These are phyloP conservation scores for Cossypha caffra DNA, from an alignment of 2,797 vertebrate species.

Conservation along the genomic window DNA sequence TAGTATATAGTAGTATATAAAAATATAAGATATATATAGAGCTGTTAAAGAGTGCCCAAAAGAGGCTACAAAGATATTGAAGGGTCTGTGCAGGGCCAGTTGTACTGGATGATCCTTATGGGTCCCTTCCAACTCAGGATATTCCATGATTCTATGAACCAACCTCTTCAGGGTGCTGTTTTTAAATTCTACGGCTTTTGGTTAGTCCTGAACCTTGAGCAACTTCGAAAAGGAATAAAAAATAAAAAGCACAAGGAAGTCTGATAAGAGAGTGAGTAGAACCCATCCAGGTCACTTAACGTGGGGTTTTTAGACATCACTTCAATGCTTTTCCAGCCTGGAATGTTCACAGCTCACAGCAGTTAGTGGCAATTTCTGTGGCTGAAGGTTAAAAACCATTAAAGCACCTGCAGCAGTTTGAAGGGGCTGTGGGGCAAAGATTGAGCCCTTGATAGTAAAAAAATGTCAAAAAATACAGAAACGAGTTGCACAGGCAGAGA, in stretches of 20 bases:
- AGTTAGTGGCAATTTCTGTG: not conserved
- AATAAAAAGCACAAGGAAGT: not conserved
- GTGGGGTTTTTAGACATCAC: not conserved
- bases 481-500: not conserved
- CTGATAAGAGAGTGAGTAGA: not conserved
- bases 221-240: not conserved
- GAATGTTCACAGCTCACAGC: not conserved
- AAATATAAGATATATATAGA: not conserved
- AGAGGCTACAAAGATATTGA: not conserved
- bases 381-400: not conserved
- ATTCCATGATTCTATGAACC: not conserved
- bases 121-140: not conserved
- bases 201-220: not conserved
- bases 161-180: not conserved
- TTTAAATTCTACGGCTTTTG: not conserved
- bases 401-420: not conserved
- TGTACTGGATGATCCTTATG: not conserved
- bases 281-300: not conserved
- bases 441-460: not conserved
- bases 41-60: not conserved
- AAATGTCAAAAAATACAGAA: not conserved
- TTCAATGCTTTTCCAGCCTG: not conserved
- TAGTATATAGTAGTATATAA: not conserved
- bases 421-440: not conserved
- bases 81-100: not conserved